A percentile compares a stretch with the other conserved stretches of the same genome.
Conservation (phyloP, 2,797 vertebrate genomes). For the Dendrocincla fuliginosa region DNA sequence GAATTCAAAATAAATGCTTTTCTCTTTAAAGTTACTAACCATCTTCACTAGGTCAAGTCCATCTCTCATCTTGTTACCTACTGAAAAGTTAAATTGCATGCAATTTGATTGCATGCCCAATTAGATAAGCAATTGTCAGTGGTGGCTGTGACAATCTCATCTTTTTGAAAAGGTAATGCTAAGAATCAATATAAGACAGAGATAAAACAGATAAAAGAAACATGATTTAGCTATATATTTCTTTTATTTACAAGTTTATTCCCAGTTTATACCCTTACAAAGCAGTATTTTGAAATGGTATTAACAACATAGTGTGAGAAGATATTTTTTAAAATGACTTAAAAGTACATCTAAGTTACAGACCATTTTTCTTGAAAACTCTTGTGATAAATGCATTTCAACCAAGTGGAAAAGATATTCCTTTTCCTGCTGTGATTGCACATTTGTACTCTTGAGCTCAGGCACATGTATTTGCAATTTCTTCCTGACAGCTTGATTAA, state of each 20-base stretch:
- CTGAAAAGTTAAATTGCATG: slow-evolving; percentile 24
- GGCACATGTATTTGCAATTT: slow-evolving; percentile 59
- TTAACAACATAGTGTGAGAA: slow-evolving; percentile 25
- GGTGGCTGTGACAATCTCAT: background rate
- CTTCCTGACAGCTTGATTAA: slow-evolving; percentile 68
- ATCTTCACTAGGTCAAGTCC: background rate
- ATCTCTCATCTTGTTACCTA: background rate
- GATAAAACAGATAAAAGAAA: background rate
- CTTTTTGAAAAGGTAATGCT: background rate
- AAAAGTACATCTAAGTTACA: slow-evolving; percentile 57
- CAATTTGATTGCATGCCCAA: background rate
- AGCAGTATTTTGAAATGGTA: slow-evolving; percentile 3
- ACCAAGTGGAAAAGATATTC: slow-evolving; percentile 67
- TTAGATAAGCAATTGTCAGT: slow-evolving; percentile 31
- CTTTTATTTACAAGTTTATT: slow-evolving; percentile 7
- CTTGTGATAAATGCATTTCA: slow-evolving; percentile 62
- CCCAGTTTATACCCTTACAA: slow-evolving; percentile 12
- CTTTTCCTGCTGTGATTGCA: slow-evolving; percentile 72
- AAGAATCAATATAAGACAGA: background rate
- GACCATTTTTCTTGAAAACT: slow-evolving; percentile 63
- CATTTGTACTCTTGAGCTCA: slow-evolving; percentile 63
- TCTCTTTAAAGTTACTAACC: background rate
- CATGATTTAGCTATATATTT: background rate
- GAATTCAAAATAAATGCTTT: background rate
- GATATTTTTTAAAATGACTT: slow-evolving; percentile 48